phyloP scores from a whole-genome alignment of 2,888 invertebrate species.

The Dicycla oo region DNA sequence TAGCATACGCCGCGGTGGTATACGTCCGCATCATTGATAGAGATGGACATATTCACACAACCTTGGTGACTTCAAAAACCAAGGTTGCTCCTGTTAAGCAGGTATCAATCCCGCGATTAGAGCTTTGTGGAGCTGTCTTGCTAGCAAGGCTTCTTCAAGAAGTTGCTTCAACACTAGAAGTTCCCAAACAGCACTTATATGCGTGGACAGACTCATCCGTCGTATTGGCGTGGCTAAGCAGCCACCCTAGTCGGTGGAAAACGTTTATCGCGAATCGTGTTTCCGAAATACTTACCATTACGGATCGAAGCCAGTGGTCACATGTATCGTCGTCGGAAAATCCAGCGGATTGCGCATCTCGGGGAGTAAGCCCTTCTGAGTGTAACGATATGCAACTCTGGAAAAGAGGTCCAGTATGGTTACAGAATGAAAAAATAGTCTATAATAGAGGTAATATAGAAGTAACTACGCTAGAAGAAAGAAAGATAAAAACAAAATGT shows the following conservation, averaged over 20 bases:
- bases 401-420: too few species aligned
- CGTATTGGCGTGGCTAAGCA: constrained; percentile 50
- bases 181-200: constrained; percentile 12
- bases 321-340: constrained; percentile 40
- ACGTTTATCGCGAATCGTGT: constrained; percentile 49
- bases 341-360: constrained; percentile 56
- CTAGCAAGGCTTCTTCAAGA: constrained; percentile 28
- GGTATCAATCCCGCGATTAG: too few species aligned
- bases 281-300: constrained; percentile 39
- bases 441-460: constrained; percentile 4
- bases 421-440: constrained; percentile 2
- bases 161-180: constrained; percentile 17
- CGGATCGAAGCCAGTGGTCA: constrained; percentile 2
- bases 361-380: constrained; percentile 35
- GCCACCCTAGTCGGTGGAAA: too few species aligned
- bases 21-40: not conserved
- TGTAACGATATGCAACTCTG: not conserved
- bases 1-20: too few species aligned
- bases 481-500: too few species aligned
- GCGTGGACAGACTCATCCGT: constrained; percentile 50
- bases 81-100: too few species aligned
- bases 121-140: too few species aligned
- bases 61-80: too few species aligned
- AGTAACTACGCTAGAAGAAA: not conserved
- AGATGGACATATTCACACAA: not conserved